phyloP scores from a whole-genome alignment of 2,888 invertebrate species.

The Caradrina clavipalpis region DNA sequence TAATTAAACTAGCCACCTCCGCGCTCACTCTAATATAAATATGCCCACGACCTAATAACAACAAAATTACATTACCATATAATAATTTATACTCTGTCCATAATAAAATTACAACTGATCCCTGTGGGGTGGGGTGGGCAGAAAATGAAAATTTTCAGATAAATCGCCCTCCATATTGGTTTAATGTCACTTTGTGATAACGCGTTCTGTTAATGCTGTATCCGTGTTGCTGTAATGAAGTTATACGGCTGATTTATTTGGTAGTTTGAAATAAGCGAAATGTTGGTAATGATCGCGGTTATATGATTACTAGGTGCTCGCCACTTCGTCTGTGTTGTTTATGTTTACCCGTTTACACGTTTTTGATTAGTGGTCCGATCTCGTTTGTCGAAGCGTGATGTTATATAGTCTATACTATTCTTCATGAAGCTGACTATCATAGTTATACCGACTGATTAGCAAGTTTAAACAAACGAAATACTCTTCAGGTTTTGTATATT shows the following conservation, averaged over 20 bases:
- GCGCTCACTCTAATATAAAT: background rate
- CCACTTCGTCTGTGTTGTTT: too few relatives aligned
- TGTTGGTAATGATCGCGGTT: background rate
- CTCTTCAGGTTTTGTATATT: too few relatives aligned
- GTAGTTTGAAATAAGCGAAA: constrained; percentile 15
- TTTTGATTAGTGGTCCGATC: too few relatives aligned
- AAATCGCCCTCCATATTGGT: constrained; percentile 36
- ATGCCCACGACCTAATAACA: constrained; percentile 27
- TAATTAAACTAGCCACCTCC: background rate
- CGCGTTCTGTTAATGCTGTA: constrained; percentile 45
- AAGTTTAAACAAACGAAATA: too few relatives aligned
- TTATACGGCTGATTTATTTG: constrained; percentile 46
- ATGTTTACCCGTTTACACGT: too few relatives aligned
- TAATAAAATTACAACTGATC: constrained; percentile 46
- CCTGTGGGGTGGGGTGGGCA: constrained; percentile 32
- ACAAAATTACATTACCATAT: constrained; percentile 53
- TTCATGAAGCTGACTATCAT: too few relatives aligned
- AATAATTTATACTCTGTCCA: constrained; percentile 40
- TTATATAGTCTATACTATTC: too few relatives aligned
- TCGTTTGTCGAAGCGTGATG: too few relatives aligned
- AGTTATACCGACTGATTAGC: too few relatives aligned
- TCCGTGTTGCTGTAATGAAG: constrained; percentile 45
- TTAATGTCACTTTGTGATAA: constrained; percentile 55
- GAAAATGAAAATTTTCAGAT: constrained; percentile 50
- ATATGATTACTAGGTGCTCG: too few relatives aligned